These are phyloP conservation scores for Oreochromis tanganicae DNA, from an alignment of 2,113 vertebrate species.

Conservation along the genomic window DNA sequence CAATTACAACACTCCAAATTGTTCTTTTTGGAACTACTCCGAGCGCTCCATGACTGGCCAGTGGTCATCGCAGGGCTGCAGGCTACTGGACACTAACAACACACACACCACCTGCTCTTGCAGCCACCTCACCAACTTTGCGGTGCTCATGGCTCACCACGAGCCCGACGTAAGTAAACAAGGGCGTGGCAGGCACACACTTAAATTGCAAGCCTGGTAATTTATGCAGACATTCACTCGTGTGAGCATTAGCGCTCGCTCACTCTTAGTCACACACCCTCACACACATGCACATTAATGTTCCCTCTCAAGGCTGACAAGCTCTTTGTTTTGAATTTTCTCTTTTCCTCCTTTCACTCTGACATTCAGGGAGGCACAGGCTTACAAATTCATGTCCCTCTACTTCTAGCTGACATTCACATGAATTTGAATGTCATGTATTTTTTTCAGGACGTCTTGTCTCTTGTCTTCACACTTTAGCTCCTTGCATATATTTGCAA, in stretches of 20 bases:
- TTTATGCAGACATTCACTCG: conserved; percentile 44
- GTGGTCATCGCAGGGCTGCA: conserved; percentile 92
- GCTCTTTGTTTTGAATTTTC: conserved; percentile 63
- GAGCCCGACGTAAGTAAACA: conserved; percentile 77
- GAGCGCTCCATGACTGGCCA: conserved; percentile 90
- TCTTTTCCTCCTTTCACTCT: conserved; percentile 42
- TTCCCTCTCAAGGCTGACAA: conserved; percentile 54
- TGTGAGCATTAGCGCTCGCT: conserved; percentile 10
- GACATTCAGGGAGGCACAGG: conserved; percentile 46
- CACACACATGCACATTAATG: conserved; percentile 56
- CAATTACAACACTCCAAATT: conserved; percentile 90
- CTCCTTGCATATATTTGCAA: conserved; percentile 72
- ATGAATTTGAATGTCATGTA: conserved; percentile 69
- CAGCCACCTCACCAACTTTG: conserved; percentile 94
- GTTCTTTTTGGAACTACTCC: conserved; percentile 96
- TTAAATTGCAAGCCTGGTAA: conserved; percentile 28
- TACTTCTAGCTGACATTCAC: conserved; percentile 65
- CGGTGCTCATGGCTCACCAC: conserved; percentile 87
- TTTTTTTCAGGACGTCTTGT: conserved; percentile 50
- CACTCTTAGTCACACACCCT: conserved; percentile 40
- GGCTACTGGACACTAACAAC: conserved; percentile 84
- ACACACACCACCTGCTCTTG: conserved; percentile 94
- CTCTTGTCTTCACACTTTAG: conserved; percentile 68
- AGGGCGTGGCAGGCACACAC: conserved; percentile 1
- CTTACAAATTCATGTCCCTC: conserved; percentile 66